Evolutionary conservation across 2,797 vertebrate genomes (phyloP), one percentile per base, ranked within the genome.

Genomic region (Poeciliopsis infans): DNA sequence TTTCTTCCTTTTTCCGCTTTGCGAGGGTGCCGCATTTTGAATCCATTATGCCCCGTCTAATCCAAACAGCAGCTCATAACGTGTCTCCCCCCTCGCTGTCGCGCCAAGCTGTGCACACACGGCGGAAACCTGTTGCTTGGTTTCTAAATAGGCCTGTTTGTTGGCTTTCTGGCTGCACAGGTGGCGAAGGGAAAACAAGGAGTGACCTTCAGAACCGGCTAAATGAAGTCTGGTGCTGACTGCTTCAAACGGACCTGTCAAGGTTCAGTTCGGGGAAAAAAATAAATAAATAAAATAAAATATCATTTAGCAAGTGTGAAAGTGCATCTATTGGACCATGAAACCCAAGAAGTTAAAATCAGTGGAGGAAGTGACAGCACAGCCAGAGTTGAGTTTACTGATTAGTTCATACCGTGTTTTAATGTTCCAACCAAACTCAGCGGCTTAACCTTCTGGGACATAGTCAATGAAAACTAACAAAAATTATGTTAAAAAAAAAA

Each of bases 41-140:
- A 87, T 84, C 89, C 83, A 86, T 88, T 83, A 76, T 75, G 81
- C 79, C 51, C 31, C 36, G 4, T 80, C 82, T 86, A 85, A 92
- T 87, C 74, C 86, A 89, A 91, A 90, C 86, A 86, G 75, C 51
- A 74, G 76, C 75, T 86, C 72, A 87, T 80, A 76, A 51, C 2
- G 49, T 75, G 76, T 83, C 81, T 76, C 33, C 68, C 16, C 16
- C 36, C 39, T 88, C 47, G 0, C 81, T 78, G 75, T 33, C 75
- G 53, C 78, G 76, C 68, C 80, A 84, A 87, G 87, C 86, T 88
- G 84, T 81, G 86, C 74, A 87, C 86, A 87, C 82, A 83, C 53
- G 53, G 39, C n/a, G 16, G 78, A 8, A 75, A 88, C 78, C 49
- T 83, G 86, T 84, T 85, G 76, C 73, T 18, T 43, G 5, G 2